These are phyloP conservation scores for Asobara japonica DNA, from an alignment of 1,140 invertebrate genomes.

Conservation along the genomic window DNA sequence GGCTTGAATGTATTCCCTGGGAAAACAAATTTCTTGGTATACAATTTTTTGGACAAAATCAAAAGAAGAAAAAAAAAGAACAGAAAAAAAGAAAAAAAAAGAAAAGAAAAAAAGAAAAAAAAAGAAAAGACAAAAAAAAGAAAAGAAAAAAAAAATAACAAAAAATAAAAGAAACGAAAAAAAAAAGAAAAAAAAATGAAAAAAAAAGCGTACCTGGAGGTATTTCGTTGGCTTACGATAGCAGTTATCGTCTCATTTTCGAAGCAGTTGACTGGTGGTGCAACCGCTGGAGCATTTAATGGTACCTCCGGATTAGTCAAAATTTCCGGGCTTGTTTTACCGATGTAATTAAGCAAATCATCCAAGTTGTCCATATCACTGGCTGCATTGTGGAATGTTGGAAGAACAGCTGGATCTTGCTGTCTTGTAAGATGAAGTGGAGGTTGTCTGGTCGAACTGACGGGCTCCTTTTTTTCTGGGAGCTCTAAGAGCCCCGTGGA, in stretches of 20 bases:
- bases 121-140: too few relatives aligned
- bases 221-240: constrained; percentile 81
- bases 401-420: constrained; percentile 77
- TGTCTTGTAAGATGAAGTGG: constrained; percentile 76
- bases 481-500: background rate
- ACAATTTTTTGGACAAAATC: too few relatives aligned
- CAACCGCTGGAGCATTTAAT: constrained; percentile 77
- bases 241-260: constrained; percentile 88
- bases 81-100: too few relatives aligned
- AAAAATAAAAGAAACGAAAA: too few relatives aligned
- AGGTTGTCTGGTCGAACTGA: constrained; percentile 45
- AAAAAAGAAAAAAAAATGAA: too few relatives aligned
- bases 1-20: constrained; percentile 74
- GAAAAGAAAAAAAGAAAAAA: too few relatives aligned
- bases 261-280: constrained; percentile 74
- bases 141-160: too few relatives aligned
- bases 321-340: constrained; percentile 92
- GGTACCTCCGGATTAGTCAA: constrained; percentile 75
- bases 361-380: constrained; percentile 92
- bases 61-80: too few relatives aligned
- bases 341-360: constrained; percentile 91
- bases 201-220: too few relatives aligned
- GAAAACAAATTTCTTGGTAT: too few relatives aligned
- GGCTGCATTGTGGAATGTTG: constrained; percentile 83
- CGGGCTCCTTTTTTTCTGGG: background rate